Conservation (phyloP, 2,113 vertebrate species). For the Bufo gargarizans region DNA sequence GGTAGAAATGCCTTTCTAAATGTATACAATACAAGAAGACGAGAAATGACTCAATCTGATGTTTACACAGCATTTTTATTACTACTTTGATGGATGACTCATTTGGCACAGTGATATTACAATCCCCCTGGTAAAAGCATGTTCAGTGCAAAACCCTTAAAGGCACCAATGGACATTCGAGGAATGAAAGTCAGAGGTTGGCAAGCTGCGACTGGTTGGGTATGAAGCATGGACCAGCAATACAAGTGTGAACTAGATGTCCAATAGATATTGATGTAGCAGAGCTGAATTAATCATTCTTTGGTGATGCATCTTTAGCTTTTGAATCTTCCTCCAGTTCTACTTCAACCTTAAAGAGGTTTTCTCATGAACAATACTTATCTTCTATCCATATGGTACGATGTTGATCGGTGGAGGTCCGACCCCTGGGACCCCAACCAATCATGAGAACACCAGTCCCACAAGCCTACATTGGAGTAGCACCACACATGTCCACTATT, state of each 20-base stretch:
- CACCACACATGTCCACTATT: no score
- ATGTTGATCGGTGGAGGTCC: no score
- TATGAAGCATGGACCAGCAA: neutral
- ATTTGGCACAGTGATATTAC: constrained; percentile 20
- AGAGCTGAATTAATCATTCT: neutral
- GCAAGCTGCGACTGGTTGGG: neutral
- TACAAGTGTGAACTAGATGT: neutral
- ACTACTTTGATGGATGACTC: neutral
- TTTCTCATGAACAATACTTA: no score
- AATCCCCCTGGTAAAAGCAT: neutral
- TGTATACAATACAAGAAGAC: neutral
- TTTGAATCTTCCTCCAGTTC: neutral
- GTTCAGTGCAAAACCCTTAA: neutral
- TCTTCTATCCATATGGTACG: no score
- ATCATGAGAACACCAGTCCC: no score
- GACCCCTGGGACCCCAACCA: no score
- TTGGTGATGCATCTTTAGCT: neutral
- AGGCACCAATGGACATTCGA: neutral
- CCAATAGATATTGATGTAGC: neutral
- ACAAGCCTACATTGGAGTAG: no score
- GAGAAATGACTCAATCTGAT: neutral
- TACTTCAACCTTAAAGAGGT: no score
- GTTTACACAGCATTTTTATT: constrained; percentile 3
- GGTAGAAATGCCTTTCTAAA: no score
- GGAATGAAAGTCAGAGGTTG: neutral